Percentiles rank a stretch among this genome's conserved stretches.
Conservation (phyloP, 2,113 vertebrate species). For the Picathartes gymnocephalus region DNA sequence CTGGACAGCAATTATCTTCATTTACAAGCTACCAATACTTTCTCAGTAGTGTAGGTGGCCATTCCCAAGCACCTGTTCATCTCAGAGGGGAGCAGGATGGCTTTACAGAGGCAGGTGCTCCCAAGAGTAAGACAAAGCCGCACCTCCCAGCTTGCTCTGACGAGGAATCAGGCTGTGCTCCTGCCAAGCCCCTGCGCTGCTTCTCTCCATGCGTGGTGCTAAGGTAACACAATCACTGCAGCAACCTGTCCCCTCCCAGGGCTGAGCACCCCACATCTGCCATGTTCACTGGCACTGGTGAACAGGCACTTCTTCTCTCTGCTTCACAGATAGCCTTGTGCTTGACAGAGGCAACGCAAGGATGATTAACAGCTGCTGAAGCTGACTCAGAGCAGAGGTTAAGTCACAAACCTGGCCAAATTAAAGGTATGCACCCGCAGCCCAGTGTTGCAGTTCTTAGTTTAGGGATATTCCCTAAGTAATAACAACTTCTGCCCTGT, state of each 20-base stretch:
- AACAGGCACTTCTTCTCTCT: not conserved
- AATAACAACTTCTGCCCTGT: not conserved
- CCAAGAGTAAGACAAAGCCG: not conserved
- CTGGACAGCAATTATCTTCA: not conserved
- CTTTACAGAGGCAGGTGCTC: not conserved
- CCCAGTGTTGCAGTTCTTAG: not conserved
- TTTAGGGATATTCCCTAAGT: not conserved
- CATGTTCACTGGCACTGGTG: not conserved
- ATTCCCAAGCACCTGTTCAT: not conserved
- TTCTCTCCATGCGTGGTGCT: rapidly evolving
- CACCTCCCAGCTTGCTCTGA: rapidly evolving
- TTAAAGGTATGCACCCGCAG: not conserved
- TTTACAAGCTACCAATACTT: not conserved
- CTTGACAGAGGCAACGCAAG: not conserved
- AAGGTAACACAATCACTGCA: rapidly evolving
- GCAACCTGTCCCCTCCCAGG: not conserved
- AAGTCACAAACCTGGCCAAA: not conserved
- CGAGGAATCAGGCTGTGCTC: not conserved
- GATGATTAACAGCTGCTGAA: not conserved
- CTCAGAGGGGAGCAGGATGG: not conserved
- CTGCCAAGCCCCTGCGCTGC: not conserved
- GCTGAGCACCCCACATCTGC: not conserved
- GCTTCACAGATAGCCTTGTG: not conserved
- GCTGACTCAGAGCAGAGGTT: not conserved
- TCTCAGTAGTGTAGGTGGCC: not conserved